phyloP scores from a whole-genome alignment of 2,797 vertebrate genomes.

The Gymnodraco acuticeps region DNA sequence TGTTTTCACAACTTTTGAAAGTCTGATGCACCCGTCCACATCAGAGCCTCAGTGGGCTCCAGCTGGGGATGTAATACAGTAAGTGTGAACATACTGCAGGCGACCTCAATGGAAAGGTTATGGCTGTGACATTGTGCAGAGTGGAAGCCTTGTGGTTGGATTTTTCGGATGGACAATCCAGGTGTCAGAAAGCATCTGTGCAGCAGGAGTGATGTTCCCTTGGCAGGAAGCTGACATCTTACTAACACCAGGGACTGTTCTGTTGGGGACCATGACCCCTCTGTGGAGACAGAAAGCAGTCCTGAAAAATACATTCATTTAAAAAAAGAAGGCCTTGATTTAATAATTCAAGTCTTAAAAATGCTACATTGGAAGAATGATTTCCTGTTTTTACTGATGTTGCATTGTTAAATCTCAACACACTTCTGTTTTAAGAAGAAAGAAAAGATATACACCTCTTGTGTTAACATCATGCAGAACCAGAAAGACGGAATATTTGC shows the following conservation, averaged over 20 bases:
- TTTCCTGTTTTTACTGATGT: too few relatives aligned
- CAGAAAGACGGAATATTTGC: too few relatives aligned
- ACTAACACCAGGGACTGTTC: neutral
- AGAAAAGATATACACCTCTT: too few relatives aligned
- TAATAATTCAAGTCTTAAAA: too few relatives aligned
- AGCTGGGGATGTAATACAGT: slow-evolving; percentile 53
- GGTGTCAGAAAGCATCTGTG: slow-evolving; percentile 33
- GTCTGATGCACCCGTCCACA: slow-evolving; percentile 31
- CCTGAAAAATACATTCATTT: too few relatives aligned
- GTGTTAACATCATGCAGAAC: too few relatives aligned
- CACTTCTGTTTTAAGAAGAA: too few relatives aligned
- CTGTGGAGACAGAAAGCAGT: neutral
- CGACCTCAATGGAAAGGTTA: slow-evolving; percentile 42
- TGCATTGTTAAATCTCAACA: too few relatives aligned
- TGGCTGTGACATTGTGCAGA: slow-evolving; percentile 34
- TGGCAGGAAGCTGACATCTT: slow-evolving; percentile 2
- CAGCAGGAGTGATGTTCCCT: slow-evolving; percentile 22
- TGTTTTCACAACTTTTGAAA: slow-evolving; percentile 49
- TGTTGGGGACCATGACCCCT: slow-evolving; percentile 22
- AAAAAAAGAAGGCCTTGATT: too few relatives aligned
- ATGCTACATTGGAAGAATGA: too few relatives aligned
- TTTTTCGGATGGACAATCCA: slow-evolving; percentile 24
- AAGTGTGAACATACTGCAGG: slow-evolving; percentile 59
- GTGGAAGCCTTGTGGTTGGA: neutral
- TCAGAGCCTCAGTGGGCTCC: slow-evolving; percentile 15